Evolutionary conservation across 2,888 invertebrate species (phyloP).

Genomic region (Melieria omissa): DNA sequence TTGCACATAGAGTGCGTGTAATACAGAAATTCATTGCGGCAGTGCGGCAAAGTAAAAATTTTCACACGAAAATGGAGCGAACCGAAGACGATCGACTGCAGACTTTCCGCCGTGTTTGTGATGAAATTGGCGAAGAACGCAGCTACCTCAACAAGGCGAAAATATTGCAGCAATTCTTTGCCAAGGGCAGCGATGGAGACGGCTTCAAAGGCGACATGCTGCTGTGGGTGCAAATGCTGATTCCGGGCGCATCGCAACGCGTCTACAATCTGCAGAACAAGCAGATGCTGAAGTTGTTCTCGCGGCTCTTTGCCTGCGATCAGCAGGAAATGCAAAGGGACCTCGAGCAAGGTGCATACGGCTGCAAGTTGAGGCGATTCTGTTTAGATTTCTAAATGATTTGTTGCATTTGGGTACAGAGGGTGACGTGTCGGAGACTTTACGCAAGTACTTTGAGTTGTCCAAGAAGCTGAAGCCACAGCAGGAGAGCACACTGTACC

Average conservation of each 20-base stretch:
- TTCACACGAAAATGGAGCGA: constrained; percentile 10
- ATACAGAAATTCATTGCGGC: too few species aligned
- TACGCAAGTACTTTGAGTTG: constrained; percentile 79
- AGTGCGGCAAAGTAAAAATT: background rate
- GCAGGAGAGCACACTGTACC: constrained; percentile 75
- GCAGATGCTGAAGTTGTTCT: constrained; percentile 88
- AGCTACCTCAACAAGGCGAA: constrained; percentile 74
- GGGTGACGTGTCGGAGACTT: constrained; percentile 88
- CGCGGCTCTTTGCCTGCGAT: constrained; percentile 79
- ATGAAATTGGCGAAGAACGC: constrained; percentile 79
- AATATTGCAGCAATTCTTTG: constrained; percentile 75
- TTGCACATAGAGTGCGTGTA: background rate
- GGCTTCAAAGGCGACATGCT: constrained; percentile 81
- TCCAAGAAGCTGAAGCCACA: constrained; percentile 73
- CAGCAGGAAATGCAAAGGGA: constrained; percentile 86
- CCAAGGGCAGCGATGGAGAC: constrained; percentile 70
- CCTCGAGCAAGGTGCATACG: constrained; percentile 76
- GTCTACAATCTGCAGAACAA: constrained; percentile 94
- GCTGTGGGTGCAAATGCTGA: constrained; percentile 83
- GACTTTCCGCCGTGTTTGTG: constrained; percentile 82
- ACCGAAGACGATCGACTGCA: constrained; percentile 78
- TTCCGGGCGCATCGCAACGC: constrained; percentile 85
- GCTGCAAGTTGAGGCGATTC: background rate
- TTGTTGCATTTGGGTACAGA: constrained; percentile 41
- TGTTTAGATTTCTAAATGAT: background rate